phyloP scores from a whole-genome alignment of 2,888 invertebrate genomes.

The Sthenelais limicola region DNA sequence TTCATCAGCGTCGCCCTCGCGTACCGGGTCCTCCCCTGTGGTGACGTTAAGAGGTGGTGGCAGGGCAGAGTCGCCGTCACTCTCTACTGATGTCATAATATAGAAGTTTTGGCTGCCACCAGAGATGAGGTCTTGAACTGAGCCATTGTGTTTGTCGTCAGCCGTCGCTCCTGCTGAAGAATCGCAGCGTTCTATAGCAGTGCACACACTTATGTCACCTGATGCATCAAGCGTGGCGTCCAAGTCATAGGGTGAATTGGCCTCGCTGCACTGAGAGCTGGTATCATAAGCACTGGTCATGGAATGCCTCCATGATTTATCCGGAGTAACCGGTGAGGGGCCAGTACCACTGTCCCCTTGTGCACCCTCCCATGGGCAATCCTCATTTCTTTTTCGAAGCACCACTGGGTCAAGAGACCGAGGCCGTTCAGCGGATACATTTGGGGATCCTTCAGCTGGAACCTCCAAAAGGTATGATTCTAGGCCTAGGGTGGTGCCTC shows the following conservation, averaged over 20 bases:
- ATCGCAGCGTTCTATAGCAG: not conserved
- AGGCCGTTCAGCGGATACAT: not conserved
- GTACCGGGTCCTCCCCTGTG: conserved; percentile 7
- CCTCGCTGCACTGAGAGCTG: conserved; percentile 47
- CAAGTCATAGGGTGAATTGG: conserved; percentile 31
- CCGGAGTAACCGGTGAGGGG: conserved; percentile 27
- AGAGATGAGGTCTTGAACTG: conserved; percentile 29
- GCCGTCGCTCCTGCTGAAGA: too few species aligned
- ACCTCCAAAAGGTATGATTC: not conserved
- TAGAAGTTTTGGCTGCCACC: conserved; percentile 43
- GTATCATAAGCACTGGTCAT: conserved; percentile 54
- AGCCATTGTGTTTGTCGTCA: conserved; percentile 18
- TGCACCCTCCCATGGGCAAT: conserved; percentile 9
- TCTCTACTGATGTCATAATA: conserved; percentile 44
- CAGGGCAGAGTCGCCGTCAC: conserved; percentile 45
- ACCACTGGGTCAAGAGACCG: conserved; percentile 13
- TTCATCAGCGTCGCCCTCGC: conserved; percentile 2
- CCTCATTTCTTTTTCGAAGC: conserved; percentile 8
- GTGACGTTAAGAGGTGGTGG: conserved; percentile 2
- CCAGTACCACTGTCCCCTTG: conserved; percentile 28
- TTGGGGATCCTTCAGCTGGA: conserved; percentile 6
- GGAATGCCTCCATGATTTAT: conserved; percentile 49
- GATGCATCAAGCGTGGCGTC: conserved; percentile 23
- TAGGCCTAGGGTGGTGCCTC: not conserved
- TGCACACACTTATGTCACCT: conserved; percentile 22